phyloP scores from a whole-genome alignment of 2,888 invertebrate species.

The Drosophila formosana region DNA sequence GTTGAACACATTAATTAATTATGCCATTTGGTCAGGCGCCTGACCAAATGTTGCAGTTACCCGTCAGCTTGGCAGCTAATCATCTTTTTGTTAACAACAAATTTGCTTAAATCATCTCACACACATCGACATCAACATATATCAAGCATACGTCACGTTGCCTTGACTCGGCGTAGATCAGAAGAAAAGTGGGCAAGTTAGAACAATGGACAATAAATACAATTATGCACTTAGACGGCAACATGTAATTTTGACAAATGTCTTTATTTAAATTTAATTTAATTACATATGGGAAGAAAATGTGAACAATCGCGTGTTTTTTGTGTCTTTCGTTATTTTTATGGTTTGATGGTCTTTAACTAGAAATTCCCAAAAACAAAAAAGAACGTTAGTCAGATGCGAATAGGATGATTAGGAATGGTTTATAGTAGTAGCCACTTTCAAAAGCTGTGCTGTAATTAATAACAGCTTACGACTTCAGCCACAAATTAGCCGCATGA shows the following conservation, averaged over 20 bases:
- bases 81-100: constrained; percentile 17
- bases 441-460: constrained; percentile 62
- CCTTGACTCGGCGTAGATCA: constrained; percentile 17
- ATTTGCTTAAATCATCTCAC: constrained; percentile 27
- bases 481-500: constrained; percentile 69
- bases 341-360: constrained; percentile 9
- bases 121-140: not conserved
- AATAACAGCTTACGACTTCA: constrained; percentile 65
- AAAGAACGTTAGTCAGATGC: constrained; percentile 29
- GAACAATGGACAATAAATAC: constrained; percentile 45
- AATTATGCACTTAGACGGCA: constrained; percentile 20
- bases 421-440: constrained; percentile 51
- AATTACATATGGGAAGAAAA: constrained; percentile 59
- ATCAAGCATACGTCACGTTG: constrained; percentile 33
- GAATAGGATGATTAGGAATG: constrained; percentile 61
- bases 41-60: constrained; percentile 38
- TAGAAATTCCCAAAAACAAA: constrained; percentile 53
- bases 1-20: constrained; percentile 57
- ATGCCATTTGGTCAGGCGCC: constrained; percentile 40
- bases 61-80: constrained; percentile 6
- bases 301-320: constrained; percentile 57
- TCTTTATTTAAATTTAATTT: constrained; percentile 54
- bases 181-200: not conserved
- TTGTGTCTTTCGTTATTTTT: constrained; percentile 11
- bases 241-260: constrained; percentile 43